These are phyloP conservation scores for Pseudobourletiella spinata DNA, from an alignment of 1,140 invertebrate species.

Conservation along the genomic window DNA sequence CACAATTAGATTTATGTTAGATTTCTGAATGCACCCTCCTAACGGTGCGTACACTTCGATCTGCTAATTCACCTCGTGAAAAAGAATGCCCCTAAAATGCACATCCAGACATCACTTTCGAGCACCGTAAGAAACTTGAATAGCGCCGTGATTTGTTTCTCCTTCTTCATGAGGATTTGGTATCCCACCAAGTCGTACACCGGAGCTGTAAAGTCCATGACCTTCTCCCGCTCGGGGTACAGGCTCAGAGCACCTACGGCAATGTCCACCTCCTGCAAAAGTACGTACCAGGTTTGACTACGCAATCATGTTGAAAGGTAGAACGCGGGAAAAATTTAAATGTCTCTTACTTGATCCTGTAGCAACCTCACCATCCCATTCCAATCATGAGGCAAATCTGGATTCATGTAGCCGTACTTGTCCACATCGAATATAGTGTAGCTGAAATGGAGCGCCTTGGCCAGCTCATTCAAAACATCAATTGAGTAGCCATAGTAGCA, in stretches of 20 bases:
- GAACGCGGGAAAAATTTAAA: conserved; percentile 63
- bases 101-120: conserved; percentile 92
- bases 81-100: conserved; percentile 89
- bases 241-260: conserved; percentile 77
- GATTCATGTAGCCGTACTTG: conserved; percentile 79
- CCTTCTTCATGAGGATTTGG: conserved; percentile 69
- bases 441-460: conserved; percentile 71
- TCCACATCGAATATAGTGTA: conserved; percentile 71
- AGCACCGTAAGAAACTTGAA: conserved; percentile 46
- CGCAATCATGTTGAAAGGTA: conserved; percentile 39
- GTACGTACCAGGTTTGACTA: neutral
- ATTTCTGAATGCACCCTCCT: neutral
- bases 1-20: neutral
- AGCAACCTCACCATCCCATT: conserved; percentile 86
- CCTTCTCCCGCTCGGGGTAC: conserved; percentile 86
- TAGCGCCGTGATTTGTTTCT: conserved; percentile 43
- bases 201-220: conserved; percentile 50
- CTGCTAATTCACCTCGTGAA: conserved; percentile 63
- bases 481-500: conserved; percentile 83
- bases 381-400: conserved; percentile 65
- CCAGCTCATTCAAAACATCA: conserved; percentile 78
- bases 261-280: conserved; percentile 69
- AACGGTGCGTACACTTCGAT: neutral
- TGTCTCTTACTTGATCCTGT: conserved; percentile 71
- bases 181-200: conserved; percentile 85